A percentile compares a stretch with the other conserved stretches of the same genome.
These are phyloP conservation scores for Micrastur ruficollis DNA, from an alignment of 2,797 vertebrate genomes.

Conservation along the genomic window DNA sequence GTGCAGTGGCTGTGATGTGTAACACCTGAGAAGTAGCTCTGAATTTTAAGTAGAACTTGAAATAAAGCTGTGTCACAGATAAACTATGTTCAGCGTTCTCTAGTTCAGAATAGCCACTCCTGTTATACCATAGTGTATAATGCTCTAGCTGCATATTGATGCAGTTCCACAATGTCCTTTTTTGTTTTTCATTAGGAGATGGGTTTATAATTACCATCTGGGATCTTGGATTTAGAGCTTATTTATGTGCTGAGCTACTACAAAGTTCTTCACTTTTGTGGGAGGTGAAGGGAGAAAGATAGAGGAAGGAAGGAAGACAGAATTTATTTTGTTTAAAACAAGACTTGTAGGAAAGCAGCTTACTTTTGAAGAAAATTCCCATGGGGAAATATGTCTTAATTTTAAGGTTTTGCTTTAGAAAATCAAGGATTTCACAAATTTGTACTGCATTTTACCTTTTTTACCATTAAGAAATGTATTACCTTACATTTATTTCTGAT, in stretches of 20 bases:
- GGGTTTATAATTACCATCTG: background rate
- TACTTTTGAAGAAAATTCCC: background rate
- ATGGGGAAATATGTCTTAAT: background rate
- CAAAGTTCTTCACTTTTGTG: background rate
- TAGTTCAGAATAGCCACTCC: background rate
- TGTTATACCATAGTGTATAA: fast-evolving
- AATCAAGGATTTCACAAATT: background rate
- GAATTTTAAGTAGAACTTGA: background rate
- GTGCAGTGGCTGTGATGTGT: background rate
- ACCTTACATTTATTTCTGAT: background rate
- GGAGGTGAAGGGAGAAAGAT: background rate
- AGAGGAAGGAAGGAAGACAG: background rate
- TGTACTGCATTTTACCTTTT: background rate
- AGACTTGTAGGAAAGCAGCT: background rate
- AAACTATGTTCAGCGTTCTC: background rate
- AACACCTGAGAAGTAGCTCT: background rate
- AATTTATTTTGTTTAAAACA: background rate
- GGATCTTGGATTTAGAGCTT: background rate
- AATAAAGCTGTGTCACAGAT: background rate
- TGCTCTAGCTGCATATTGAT: background rate
- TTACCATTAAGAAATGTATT: background rate
- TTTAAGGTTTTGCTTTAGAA: background rate
- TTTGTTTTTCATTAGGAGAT: background rate
- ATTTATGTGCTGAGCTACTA: background rate
- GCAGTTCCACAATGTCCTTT: background rate